phyloP scores from a whole-genome alignment of 2,113 vertebrate genomes.

The Chamaea fasciata region DNA sequence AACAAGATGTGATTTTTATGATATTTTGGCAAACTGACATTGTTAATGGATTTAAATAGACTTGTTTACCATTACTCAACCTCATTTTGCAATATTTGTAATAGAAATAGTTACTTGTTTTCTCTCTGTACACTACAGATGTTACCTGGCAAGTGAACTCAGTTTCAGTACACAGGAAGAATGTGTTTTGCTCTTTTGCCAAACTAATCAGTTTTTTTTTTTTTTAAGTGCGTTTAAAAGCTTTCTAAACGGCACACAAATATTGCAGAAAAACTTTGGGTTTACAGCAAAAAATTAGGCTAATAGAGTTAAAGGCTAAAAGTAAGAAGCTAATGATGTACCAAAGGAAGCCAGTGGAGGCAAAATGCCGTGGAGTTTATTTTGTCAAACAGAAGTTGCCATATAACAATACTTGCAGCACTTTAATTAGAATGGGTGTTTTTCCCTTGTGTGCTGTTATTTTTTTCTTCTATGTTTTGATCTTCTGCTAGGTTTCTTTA shows the following conservation, averaged over 20 bases:
- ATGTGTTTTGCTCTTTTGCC: neutral
- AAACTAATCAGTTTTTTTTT: neutral
- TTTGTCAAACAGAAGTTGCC: neutral
- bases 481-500: neutral
- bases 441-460: neutral
- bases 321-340: neutral
- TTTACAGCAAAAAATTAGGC: neutral
- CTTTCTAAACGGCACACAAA: neutral
- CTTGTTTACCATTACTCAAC: constrained; percentile 36
- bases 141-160: constrained; percentile 7
- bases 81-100: constrained; percentile 43
- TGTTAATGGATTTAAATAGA: constrained; percentile 61
- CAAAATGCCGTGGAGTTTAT: neutral
- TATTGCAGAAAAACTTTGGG: neutral
- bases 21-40: neutral
- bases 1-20: constrained; percentile 15
- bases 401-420: neutral
- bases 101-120: constrained; percentile 40
- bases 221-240: neutral
- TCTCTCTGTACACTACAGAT: neutral
- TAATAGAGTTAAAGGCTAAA: neutral
- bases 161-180: neutral
- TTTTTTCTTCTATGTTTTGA: neutral
- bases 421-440: neutral
- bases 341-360: neutral